phyloP scores from a whole-genome alignment of 1,140 invertebrate species.

The Drosophila kikkawai region DNA sequence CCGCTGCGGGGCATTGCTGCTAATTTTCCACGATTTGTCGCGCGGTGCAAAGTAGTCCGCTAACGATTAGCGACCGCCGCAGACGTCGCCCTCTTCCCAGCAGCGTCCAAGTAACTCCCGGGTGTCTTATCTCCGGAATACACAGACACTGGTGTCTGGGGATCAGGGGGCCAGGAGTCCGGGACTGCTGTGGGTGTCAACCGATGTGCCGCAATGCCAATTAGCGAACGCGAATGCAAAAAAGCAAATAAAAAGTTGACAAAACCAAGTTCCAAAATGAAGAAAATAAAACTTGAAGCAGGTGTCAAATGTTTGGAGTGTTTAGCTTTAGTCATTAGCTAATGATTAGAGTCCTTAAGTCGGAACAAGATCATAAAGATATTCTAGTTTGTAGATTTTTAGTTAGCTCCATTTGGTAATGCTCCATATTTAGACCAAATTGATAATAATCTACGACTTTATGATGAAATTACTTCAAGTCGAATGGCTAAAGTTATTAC shows the following conservation, averaged over 20 bases:
- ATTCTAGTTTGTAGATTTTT: neutral
- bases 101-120: constrained; percentile 8
- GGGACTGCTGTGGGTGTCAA: constrained; percentile 35
- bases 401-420: neutral
- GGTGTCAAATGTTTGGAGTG: constrained; percentile 31
- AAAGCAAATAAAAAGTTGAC: constrained; percentile 16
- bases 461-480: constrained; percentile 2
- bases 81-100: constrained; percentile 29
- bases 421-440: too few relatives aligned
- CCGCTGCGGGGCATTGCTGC: constrained; percentile 23
- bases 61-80: constrained; percentile 49
- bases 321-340: constrained; percentile 17
- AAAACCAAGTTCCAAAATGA: constrained; percentile 11
- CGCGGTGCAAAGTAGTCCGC: constrained; percentile 51
- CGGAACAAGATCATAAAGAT: constrained; percentile 22
- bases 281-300: neutral
- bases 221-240: constrained; percentile 44
- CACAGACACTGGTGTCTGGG: constrained; percentile 1
- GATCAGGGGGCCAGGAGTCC: constrained; percentile 9
- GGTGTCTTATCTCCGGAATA: constrained; percentile 46
- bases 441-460: too few relatives aligned
- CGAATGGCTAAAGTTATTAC: constrained; percentile 2
- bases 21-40: constrained; percentile 47
- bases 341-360: constrained; percentile 19
- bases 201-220: constrained; percentile 43